Conservation (phyloP, 1,140 invertebrate genomes). For the Drosophila repleta region DNA sequence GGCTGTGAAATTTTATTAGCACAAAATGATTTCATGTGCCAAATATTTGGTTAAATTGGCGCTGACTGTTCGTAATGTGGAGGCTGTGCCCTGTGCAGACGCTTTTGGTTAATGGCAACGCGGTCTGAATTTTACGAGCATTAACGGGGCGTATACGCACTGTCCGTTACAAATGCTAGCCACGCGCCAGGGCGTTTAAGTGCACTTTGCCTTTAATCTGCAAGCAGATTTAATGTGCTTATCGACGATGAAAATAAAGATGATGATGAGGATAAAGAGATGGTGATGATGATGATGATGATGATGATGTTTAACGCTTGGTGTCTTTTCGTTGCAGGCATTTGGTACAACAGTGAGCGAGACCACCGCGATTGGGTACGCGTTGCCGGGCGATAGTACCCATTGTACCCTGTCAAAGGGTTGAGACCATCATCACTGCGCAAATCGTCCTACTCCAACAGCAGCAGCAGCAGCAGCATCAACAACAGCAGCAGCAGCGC, state of each 20-base stretch:
- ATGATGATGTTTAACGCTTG: not conserved
- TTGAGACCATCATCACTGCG: constrained; percentile 83
- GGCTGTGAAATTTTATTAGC: constrained; percentile 73
- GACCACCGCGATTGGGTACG: constrained; percentile 84
- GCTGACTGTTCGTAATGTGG: constrained; percentile 42
- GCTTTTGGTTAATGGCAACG: constrained; percentile 62
- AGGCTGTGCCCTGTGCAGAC: constrained; percentile 54
- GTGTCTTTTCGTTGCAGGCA: constrained; percentile 57
- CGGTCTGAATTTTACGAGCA: constrained; percentile 52
- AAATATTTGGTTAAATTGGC: constrained; percentile 78
- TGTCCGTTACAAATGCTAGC: constrained; percentile 66
- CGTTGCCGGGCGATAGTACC: constrained; percentile 84
- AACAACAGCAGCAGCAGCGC: constrained; percentile 80
- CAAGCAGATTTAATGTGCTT: constrained; percentile 58
- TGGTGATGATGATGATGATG: constrained; percentile 36
- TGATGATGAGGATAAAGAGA: constrained; percentile 23
- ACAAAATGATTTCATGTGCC: constrained; percentile 81
- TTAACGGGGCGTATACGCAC: constrained; percentile 76
- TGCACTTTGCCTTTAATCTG: constrained; percentile 70
- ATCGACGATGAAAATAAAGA: constrained; percentile 50
- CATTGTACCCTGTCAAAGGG: constrained; percentile 83
- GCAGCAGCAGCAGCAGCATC: constrained; percentile 78
- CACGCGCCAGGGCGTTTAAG: constrained; percentile 63
- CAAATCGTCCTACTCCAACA: constrained; percentile 79
- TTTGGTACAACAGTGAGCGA: constrained; percentile 84